These are phyloP conservation scores for Erebia ligea DNA, from an alignment of 2,888 invertebrate genomes.

Conservation along the genomic window DNA sequence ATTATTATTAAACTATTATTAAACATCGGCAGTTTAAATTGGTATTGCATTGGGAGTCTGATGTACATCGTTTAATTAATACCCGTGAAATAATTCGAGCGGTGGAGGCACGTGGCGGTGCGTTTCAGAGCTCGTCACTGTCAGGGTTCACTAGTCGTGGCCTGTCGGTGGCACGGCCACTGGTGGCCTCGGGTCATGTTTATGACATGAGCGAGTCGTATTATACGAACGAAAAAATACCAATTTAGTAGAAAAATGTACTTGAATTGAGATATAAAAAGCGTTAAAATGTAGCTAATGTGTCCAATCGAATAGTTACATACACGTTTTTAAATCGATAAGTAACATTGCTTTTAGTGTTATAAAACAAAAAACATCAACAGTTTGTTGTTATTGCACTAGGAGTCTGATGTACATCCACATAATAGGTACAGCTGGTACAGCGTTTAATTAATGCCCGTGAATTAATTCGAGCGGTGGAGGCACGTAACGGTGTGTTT, in stretches of 20 bases:
- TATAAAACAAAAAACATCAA: no score
- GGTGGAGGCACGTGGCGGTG: constrained; percentile 52
- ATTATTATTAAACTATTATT: constrained; percentile 29
- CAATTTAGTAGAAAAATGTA: no score
- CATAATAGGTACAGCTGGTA: no score
- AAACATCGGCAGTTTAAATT: constrained; percentile 41
- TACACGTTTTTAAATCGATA: no score
- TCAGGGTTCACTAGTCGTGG: constrained; percentile 48
- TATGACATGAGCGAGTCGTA: neutral
- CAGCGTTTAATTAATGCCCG: constrained; percentile 60
- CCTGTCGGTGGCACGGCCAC: constrained; percentile 32
- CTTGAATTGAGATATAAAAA: no score
- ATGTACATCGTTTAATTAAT: constrained; percentile 58
- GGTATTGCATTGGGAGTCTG: constrained; percentile 38
- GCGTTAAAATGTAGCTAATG: no score
- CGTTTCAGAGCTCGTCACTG: constrained; percentile 56
- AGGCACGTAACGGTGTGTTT: constrained; percentile 54
- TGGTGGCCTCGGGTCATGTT: neutral
- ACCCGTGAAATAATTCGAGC: constrained; percentile 54
- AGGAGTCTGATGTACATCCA: constrained; percentile 42
- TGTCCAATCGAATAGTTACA: no score
- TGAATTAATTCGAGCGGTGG: constrained; percentile 52
- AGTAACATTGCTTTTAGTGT: no score
- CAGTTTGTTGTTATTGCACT: constrained; percentile 43
- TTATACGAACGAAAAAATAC: neutral